Evolutionary conservation across 2,888 invertebrate species (phyloP), one percentile per base, ranked within the genome.

Genomic region (Phymatocera aterrima): DNA sequence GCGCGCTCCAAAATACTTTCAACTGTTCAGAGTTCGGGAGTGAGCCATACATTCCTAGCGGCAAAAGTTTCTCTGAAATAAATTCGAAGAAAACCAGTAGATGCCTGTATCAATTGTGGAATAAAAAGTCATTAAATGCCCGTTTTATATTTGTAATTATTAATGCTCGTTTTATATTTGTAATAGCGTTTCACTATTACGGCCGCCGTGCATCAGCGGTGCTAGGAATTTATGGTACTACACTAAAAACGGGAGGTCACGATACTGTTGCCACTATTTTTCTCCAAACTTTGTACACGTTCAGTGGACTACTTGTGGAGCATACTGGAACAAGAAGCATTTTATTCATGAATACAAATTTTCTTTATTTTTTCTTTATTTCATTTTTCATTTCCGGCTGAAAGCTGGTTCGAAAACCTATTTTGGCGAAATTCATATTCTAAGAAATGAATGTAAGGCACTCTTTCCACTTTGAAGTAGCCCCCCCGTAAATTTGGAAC

Each of bases 41-140:
- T 43, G 97, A 96, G 2, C 98, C 98, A 89, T 99, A 98, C 95
- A 99, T 95, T 0, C 98, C 96, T n/a, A 97, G 89, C 3, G 97
- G 93, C 81, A 93, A 91, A 83, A 98, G 86, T 89, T 93, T 92
- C 80, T 87, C 91, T 91, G 80, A 21, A 86, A 86, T 80, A 80
- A 79, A 81, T 81, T 68, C 61, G 74, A n/a, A 57, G 77, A 64
- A 34, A 5, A 57, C 57, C 8, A 43, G 18, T 37, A 8, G 34
- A 15, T 37, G 3, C 15, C 34, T 8, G 12, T 18, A 2, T 64
- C 37, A 12, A n/a, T 64, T 34, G 21, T 40, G 24, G 18, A 15
- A 12, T 24, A 0, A 28, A 18, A 64, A 15, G 18, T 34, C 18
- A 61, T 37, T n/a, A 5, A 18, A 37, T 64, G 18, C 6, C 10